These are phyloP conservation scores for Gibbula magus DNA, from an alignment of 2,888 invertebrate genomes.

Conservation along the genomic window DNA sequence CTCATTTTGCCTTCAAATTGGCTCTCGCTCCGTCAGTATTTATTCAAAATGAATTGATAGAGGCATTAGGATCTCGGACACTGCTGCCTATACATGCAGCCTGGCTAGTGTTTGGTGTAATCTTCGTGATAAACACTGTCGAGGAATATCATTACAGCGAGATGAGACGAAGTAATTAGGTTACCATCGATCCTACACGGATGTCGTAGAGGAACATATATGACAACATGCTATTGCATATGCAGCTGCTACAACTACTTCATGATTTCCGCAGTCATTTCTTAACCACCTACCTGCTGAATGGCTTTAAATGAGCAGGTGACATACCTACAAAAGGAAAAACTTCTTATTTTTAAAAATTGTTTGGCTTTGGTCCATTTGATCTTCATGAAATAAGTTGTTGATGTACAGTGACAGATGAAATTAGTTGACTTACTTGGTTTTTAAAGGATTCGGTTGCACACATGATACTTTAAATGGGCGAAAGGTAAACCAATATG, in stretches of 20 bases:
- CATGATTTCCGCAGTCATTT: too few relatives aligned
- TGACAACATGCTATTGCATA: background rate
- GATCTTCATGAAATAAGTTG: too few relatives aligned
- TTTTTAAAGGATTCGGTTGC: too few relatives aligned
- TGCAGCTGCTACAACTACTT: background rate
- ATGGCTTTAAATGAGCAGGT: background rate
- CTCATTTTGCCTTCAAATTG: too few relatives aligned
- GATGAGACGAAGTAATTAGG: background rate
- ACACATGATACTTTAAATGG: too few relatives aligned
- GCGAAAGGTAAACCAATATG: too few relatives aligned
- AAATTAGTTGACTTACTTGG: too few relatives aligned
- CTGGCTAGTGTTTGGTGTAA: conserved; percentile 6
- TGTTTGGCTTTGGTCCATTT: too few relatives aligned
- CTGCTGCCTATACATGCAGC: background rate
- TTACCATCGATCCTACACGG: background rate
- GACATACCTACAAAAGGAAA: background rate
- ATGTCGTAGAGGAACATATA: background rate
- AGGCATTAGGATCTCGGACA: background rate
- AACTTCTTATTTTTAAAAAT: too few relatives aligned
- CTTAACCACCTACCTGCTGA: too few relatives aligned
- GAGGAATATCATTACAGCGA: background rate
- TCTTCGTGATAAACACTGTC: background rate
- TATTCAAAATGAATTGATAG: conserved; percentile 5
- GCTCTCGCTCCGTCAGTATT: background rate
- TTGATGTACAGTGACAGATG: too few relatives aligned